These are phyloP conservation scores for Cataglyphis rosenhaueri DNA, from an alignment of 2,888 invertebrate genomes.

Conservation along the genomic window DNA sequence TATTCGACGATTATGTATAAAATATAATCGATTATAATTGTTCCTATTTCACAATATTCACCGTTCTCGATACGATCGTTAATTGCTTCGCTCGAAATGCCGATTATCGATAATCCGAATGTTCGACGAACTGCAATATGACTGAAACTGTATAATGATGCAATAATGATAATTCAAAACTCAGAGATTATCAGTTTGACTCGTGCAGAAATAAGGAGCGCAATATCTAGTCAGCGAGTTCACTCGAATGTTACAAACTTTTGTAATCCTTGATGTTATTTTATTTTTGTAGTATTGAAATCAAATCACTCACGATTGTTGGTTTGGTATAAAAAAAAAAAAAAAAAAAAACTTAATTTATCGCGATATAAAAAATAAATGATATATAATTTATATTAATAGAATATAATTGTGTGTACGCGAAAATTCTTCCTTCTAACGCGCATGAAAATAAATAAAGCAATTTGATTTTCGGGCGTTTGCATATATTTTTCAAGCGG, in stretches of 20 bases:
- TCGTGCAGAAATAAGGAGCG: neutral
- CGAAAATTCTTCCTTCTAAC: neutral
- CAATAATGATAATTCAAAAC: neutral
- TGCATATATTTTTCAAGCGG: conserved; percentile 54
- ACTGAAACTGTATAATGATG: neutral
- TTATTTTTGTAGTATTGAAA: neutral
- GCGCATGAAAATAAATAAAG: conserved; percentile 36
- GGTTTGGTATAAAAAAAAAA: neutral
- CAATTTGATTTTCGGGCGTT: conserved; percentile 43
- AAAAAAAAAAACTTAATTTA: neutral
- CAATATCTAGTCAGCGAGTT: neutral
- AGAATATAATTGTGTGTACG: neutral
- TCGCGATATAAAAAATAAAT: neutral
- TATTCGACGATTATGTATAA: conserved; percentile 11
- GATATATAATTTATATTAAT: neutral
- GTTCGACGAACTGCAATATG: neutral
- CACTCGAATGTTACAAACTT: neutral
- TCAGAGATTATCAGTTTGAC: neutral
- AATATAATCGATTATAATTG: neutral
- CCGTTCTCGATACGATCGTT: conserved; percentile 16
- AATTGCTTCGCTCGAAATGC: conserved; percentile 27
- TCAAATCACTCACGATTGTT: neutral
- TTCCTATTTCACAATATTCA: neutral
- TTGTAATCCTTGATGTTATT: neutral
- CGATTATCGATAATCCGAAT: neutral